Evolutionary conservation across 2,888 invertebrate genomes (phyloP).

Genomic region (Rhopalosiphum nymphaeae): DNA sequence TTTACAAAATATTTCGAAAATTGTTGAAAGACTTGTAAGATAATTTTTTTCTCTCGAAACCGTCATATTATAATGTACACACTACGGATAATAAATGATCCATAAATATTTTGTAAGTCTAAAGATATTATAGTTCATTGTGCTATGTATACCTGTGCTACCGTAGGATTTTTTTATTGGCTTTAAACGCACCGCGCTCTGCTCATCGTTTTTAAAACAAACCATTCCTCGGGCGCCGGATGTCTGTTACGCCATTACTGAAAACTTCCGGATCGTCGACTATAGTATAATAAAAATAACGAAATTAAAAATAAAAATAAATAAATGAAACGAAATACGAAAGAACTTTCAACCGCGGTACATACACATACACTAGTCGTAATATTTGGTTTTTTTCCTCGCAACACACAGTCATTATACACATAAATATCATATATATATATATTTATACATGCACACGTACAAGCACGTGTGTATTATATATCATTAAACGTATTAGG

Average conservation of each 20-base stretch:
- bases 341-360: background rate
- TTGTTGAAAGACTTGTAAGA: background rate
- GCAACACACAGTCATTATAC: background rate
- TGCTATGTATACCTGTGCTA: background rate
- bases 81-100: background rate
- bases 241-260: conserved; percentile 46
- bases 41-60: background rate
- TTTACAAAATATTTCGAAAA: background rate
- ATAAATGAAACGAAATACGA: conserved; percentile 28
- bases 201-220: conserved; percentile 2
- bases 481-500: conserved; percentile 31
- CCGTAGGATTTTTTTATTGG: background rate
- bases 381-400: background rate
- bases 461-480: background rate
- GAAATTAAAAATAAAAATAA: background rate
- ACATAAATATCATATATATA: background rate
- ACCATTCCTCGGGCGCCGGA: conserved; percentile 54
- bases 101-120: background rate
- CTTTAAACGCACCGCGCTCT: background rate
- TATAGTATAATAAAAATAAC: background rate
- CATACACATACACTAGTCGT: background rate
- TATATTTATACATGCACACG: background rate
- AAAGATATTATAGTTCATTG: background rate
- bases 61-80: background rate
- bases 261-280: conserved; percentile 53